Percentiles rank a stretch among this genome's conserved stretches.
Evolutionary conservation across 2,888 invertebrate genomes (phyloP).

Genomic region (Antheraea assamensis): DNA sequence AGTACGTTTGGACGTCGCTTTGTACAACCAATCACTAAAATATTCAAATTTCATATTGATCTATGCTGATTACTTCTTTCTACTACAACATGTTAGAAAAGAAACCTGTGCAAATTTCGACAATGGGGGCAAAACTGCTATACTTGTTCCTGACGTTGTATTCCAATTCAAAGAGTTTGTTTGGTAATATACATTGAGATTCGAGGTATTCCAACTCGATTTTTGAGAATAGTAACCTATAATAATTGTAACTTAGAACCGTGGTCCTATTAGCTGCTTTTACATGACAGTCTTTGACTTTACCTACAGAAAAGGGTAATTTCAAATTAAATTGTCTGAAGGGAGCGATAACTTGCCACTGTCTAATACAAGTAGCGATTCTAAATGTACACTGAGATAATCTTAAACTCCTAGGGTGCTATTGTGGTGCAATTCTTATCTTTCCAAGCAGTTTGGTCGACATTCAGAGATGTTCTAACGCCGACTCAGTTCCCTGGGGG

Average conservation of each 20-base stretch:
- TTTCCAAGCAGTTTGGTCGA: not conserved
- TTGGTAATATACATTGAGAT: no score
- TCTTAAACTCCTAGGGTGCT: not conserved
- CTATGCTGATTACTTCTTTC: no score
- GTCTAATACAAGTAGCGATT: not conserved
- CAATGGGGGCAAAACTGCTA: no score
- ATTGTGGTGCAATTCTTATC: slow-evolving; percentile 11
- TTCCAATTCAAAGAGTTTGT: no score
- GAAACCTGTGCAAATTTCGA: no score
- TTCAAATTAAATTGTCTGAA: not conserved
- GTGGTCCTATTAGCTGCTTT: no score
- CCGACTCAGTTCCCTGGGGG: not conserved
- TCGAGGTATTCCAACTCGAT: no score
- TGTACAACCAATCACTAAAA: not conserved
- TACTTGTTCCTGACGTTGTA: no score
- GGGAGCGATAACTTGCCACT: not conserved
- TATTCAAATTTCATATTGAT: not conserved
- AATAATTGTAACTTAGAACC: no score
- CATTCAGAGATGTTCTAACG: not conserved
- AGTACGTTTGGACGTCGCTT: no score
- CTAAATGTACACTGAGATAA: not conserved
- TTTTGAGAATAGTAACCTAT: no score
- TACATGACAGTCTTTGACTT: not conserved
- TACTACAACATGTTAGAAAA: no score
- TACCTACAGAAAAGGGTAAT: not conserved